Percentiles rank a stretch among this genome's conserved stretches.
Conservation (phyloP, 2,797 vertebrate genomes). For the Todus mexicanus region DNA sequence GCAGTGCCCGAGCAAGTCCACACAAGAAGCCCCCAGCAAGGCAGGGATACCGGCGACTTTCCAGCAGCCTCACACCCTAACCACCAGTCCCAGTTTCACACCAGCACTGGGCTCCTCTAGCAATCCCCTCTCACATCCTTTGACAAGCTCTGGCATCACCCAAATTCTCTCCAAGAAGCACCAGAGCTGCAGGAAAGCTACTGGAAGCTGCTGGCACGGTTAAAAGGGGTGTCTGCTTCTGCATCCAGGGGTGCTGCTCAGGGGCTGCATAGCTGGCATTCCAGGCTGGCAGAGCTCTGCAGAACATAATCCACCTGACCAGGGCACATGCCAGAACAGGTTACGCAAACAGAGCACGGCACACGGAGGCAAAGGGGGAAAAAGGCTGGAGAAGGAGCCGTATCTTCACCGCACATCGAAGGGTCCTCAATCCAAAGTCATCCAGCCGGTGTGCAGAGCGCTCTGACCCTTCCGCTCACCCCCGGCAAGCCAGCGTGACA, state of each 20-base stretch:
- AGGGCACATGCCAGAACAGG: constrained; percentile 35
- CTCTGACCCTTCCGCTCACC: background rate
- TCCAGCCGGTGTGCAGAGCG: background rate
- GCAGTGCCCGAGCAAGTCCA: background rate
- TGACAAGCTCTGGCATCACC: background rate
- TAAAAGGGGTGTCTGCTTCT: background rate
- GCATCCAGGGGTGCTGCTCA: background rate
- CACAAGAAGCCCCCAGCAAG: background rate
- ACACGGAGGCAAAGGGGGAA: background rate
- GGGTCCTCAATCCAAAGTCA: background rate
- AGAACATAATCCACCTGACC: constrained; percentile 42
- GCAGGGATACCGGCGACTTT: background rate
- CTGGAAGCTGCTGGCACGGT: background rate
- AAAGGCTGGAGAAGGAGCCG: background rate
- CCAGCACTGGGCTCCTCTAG: background rate
- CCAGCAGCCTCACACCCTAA: background rate
- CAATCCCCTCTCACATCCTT: rapidly evolving
- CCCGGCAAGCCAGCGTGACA: too few species aligned
- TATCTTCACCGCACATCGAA: rapidly evolving
- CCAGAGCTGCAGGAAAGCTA: background rate
- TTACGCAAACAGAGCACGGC: background rate
- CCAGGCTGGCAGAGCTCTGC: constrained; percentile 48
- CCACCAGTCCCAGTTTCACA: background rate
- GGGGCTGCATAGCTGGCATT: constrained; percentile 62
- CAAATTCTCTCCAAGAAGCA: background rate